Percentiles rank a stretch among this genome's conserved stretches.
Conservation (phyloP, 1,140 invertebrate species). For the Apis dorsata region DNA sequence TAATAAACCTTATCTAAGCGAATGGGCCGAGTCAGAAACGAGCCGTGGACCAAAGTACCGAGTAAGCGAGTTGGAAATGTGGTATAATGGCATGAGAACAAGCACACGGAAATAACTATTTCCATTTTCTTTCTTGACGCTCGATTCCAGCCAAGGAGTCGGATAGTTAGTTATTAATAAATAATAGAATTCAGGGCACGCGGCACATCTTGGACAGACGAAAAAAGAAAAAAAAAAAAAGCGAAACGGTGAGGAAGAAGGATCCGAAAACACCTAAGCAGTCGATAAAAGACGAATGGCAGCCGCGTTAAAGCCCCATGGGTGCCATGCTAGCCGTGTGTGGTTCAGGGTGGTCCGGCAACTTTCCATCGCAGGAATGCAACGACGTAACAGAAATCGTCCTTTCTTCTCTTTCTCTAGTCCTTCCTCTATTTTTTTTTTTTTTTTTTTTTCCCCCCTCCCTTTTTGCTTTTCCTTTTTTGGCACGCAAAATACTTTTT, state of each 20-base stretch:
- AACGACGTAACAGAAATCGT: conserved; percentile 77
- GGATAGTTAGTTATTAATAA: background rate
- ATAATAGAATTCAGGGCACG: background rate
- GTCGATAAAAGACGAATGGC: conserved; percentile 68
- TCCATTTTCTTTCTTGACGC: background rate
- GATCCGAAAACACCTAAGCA: conserved; percentile 39
- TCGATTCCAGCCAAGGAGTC: background rate
- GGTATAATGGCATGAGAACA: background rate
- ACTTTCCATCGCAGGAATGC: conserved; percentile 77
- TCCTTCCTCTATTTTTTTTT: conserved; percentile 71
- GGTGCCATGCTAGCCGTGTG: conserved; percentile 58
- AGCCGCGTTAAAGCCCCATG: conserved; percentile 69
- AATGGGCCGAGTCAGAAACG: conserved; percentile 4
- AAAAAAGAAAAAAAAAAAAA: no score
- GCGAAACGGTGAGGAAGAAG: background rate
- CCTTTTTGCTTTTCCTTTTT: conserved; percentile 52
- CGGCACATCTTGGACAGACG: background rate
- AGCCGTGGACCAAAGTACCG: background rate
- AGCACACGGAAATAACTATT: background rate
- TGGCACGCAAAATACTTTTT: background rate
- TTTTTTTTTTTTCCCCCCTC: conserved; percentile 60
- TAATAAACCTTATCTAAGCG: conserved; percentile 17
- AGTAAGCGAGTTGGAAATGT: background rate
- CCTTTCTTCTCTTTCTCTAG: conserved; percentile 56
- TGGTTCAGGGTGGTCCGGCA: conserved; percentile 75